Percentiles rank a stretch among this genome's conserved stretches.
These are phyloP conservation scores for Thryonomys swinderianus DNA, from an alignment of 2,113 vertebrate genomes.

Conservation along the genomic window DNA sequence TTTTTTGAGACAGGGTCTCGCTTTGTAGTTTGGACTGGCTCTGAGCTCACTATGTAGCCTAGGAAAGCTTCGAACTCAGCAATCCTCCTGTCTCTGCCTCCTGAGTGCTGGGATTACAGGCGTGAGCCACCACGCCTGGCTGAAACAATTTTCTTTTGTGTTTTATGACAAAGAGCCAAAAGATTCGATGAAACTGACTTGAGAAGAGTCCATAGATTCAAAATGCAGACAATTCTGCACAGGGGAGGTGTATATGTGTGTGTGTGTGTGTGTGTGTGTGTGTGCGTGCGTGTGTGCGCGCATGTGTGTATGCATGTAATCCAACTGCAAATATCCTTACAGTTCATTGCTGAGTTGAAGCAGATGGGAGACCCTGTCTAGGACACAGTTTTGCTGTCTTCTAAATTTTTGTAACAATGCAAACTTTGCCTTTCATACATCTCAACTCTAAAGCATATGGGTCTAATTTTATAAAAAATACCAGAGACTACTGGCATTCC, in stretches of 20 bases:
- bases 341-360: neutral
- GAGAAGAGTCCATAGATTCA: neutral
- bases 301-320: too few species aligned
- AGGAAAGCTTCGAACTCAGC: too few species aligned
- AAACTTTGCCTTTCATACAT: neutral
- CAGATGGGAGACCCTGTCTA: neutral
- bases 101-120: too few species aligned
- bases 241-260: neutral
- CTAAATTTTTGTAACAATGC: neutral
- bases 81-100: too few species aligned
- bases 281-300: too few species aligned
- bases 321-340: neutral
- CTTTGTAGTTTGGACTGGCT: too few species aligned
- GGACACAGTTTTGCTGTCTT: neutral
- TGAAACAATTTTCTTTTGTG: neutral
- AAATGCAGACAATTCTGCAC: neutral
- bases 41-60: too few species aligned
- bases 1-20: too few species aligned
- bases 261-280: too few species aligned
- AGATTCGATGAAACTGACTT: neutral
- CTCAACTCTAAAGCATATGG: neutral
- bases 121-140: too few species aligned
- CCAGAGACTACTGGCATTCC: neutral
- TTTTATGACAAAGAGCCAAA: neutral
- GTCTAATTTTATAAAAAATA: slow-evolving; percentile 43